Percentiles rank a stretch among this genome's conserved stretches.
phyloP scores from a whole-genome alignment of 2,888 invertebrate genomes.

The Rhopalosiphum nymphaeae region DNA sequence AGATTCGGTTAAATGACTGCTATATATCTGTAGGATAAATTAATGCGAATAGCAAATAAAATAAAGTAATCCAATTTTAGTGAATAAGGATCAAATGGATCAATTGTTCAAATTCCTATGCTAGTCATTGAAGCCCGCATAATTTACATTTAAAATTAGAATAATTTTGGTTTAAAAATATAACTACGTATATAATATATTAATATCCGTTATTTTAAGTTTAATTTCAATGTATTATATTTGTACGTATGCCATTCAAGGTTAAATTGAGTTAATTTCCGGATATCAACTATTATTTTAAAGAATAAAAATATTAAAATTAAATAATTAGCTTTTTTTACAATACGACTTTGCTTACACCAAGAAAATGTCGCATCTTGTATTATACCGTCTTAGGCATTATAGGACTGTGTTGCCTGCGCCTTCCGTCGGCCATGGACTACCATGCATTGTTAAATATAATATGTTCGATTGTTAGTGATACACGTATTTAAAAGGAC shows the following conservation, averaged over 20 bases:
- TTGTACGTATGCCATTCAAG: not conserved
- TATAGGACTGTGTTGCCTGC: slow-evolving; percentile 4
- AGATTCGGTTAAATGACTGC: too few relatives aligned
- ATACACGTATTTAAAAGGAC: not conserved
- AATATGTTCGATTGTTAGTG: not conserved
- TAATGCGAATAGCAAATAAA: too few relatives aligned
- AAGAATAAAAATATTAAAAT: too few relatives aligned
- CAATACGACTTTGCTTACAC: not conserved
- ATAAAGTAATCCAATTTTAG: too few relatives aligned
- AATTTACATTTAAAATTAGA: too few relatives aligned
- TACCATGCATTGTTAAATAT: not conserved
- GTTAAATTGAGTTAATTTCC: not conserved
- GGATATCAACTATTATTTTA: not conserved
- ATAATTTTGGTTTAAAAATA: too few relatives aligned
- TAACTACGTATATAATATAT: not conserved
- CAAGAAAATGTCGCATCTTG: not conserved
- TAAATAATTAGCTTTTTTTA: not conserved
- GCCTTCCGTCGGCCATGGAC: not conserved
- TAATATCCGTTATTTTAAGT: not conserved
- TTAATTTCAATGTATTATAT: not conserved
- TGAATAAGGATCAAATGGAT: too few relatives aligned
- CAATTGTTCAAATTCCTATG: too few relatives aligned
- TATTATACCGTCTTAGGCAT: not conserved
- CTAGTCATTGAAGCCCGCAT: too few relatives aligned
- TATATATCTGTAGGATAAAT: too few relatives aligned